Conservation (phyloP, 2,113 vertebrate genomes). For the Myotis lucifugus region DNA sequence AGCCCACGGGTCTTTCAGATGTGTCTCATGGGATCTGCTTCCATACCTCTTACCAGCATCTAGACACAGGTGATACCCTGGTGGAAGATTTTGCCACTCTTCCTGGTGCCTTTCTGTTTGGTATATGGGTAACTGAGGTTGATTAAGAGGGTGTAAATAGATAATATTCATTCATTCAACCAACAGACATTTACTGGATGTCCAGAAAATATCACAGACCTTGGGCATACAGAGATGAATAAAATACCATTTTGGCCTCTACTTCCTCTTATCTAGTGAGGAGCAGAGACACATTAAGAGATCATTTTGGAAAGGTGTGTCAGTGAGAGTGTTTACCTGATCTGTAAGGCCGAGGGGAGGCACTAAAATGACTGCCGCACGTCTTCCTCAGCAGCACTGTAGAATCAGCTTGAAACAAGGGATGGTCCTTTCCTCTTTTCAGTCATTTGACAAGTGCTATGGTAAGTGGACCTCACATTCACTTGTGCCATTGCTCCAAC, state of each 20-base stretch:
- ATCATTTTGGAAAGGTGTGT: conserved; percentile 2
- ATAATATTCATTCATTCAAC: background rate
- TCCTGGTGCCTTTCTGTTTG: background rate
- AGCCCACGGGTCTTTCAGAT: background rate
- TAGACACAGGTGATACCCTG: background rate
- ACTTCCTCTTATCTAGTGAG: background rate
- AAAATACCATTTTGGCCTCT: conserved; percentile 16
- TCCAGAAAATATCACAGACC: background rate
- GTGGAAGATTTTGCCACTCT: background rate
- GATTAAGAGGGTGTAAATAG: background rate
- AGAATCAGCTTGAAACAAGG: background rate
- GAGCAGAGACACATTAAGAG: background rate
- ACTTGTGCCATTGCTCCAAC: background rate
- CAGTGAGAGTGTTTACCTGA: background rate
- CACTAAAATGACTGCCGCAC: background rate
- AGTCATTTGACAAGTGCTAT: background rate
- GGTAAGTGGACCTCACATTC: background rate
- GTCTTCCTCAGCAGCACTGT: background rate
- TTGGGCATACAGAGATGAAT: background rate
- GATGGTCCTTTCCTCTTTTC: background rate
- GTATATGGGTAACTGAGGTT: background rate
- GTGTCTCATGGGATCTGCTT: background rate
- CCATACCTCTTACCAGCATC: background rate
- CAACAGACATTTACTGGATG: background rate
- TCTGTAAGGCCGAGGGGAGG: background rate